Conservation (phyloP, 2,113 vertebrate genomes). For the Alligator mississippiensis region DNA sequence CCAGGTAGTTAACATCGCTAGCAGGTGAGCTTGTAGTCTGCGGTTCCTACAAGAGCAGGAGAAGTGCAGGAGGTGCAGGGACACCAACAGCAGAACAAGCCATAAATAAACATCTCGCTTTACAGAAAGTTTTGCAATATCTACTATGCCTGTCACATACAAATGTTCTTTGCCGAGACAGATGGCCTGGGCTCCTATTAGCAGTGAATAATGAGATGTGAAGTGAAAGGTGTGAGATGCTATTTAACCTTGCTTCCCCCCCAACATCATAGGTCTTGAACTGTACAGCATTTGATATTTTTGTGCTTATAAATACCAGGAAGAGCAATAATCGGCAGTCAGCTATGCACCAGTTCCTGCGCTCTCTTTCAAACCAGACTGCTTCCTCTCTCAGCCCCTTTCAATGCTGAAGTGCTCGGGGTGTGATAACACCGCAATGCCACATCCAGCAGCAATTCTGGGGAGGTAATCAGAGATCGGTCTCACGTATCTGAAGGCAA, state of each 20-base stretch:
- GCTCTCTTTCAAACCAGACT: neutral
- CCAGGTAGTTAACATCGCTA: neutral
- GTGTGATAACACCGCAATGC: fast-evolving
- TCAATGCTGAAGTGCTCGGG: neutral
- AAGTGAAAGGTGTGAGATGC: slow-evolving; percentile 74
- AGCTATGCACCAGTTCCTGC: neutral
- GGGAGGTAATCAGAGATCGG: fast-evolving
- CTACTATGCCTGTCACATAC: slow-evolving; percentile 67
- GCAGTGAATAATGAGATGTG: slow-evolving; percentile 75
- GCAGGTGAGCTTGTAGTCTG: neutral
- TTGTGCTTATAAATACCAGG: slow-evolving; percentile 25
- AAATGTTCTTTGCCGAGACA: slow-evolving; percentile 62
- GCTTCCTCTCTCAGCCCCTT: neutral
- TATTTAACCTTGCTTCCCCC: slow-evolving; percentile 70
- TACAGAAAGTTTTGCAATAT: slow-evolving; percentile 36
- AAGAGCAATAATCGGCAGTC: neutral
- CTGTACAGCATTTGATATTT: slow-evolving; percentile 37
- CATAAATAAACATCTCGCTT: slow-evolving; percentile 44
- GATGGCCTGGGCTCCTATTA: slow-evolving; percentile 72
- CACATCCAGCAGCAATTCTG: neutral
- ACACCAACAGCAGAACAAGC: neutral
- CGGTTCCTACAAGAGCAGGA: fast-evolving
- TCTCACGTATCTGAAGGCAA: fast-evolving
- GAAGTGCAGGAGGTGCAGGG: neutral
- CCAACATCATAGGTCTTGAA: slow-evolving; percentile 57